These are phyloP conservation scores for Pseudorasbora parva DNA, from an alignment of 2,113 vertebrate species.

Conservation along the genomic window DNA sequence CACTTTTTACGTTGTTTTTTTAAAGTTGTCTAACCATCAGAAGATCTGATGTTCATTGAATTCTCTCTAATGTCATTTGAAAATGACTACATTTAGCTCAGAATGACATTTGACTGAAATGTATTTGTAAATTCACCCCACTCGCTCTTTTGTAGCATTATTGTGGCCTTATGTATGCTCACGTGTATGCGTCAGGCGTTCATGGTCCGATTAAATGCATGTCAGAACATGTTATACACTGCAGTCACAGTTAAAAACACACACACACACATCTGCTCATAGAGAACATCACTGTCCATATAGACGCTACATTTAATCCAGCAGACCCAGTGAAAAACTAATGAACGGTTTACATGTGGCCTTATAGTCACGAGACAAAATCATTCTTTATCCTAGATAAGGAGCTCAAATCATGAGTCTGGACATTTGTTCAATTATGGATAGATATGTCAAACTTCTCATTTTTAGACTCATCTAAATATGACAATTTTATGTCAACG, in stretches of 20 bases:
- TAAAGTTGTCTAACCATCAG: neutral
- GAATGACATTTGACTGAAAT: neutral
- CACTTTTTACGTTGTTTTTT: neutral
- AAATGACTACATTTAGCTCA: neutral
- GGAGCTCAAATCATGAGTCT: neutral
- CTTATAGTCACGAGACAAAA: neutral
- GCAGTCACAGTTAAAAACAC: neutral
- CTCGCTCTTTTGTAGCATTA: neutral
- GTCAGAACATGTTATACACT: neutral
- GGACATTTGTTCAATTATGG: neutral
- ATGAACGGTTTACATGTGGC: neutral
- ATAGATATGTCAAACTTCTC: no score
- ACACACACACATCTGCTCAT: conserved; percentile 10
- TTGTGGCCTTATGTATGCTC: neutral
- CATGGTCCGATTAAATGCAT: no score
- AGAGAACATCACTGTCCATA: neutral
- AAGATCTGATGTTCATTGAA: neutral
- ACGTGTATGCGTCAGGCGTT: neutral
- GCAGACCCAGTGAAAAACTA: neutral
- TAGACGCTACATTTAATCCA: neutral
- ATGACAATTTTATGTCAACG: no score
- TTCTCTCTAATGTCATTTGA: no score
- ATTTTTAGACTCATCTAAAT: no score
- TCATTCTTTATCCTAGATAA: neutral
- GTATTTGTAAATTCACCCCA: neutral